phyloP scores from a whole-genome alignment of 2,113 vertebrate species.

The Columba livia region DNA sequence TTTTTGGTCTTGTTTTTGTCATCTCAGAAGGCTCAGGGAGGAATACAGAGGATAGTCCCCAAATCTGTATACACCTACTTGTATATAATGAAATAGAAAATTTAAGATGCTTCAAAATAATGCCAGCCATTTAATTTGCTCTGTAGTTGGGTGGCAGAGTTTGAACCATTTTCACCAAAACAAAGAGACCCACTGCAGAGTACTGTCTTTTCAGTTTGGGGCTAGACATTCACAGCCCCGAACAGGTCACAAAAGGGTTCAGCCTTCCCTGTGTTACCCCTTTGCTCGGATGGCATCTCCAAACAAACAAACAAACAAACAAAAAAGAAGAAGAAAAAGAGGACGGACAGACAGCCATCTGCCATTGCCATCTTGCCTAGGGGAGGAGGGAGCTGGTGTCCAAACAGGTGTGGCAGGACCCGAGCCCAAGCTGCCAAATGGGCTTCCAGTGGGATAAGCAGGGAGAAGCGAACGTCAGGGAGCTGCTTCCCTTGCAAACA shows the following conservation, averaged over 20 bases:
- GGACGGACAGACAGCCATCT: not conserved
- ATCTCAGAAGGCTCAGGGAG: not conserved
- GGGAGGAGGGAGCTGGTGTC: not conserved
- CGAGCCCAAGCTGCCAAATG: not conserved
- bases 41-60: not conserved
- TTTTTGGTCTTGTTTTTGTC: not conserved
- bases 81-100: not conserved
- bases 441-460: not conserved
- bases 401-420: not conserved
- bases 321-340: not conserved
- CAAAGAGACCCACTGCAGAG: not conserved
- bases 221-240: not conserved
- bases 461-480: not conserved
- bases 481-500: not conserved
- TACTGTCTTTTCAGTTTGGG: not conserved
- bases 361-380: not conserved
- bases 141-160: not conserved
- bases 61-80: not conserved
- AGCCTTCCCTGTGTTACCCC: not conserved
- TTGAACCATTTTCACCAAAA: not conserved
- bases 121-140: not conserved
- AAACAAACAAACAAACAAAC: not conserved
- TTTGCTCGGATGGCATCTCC: not conserved
- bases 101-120: not conserved
- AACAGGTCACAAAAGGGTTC: not conserved